phyloP scores from a whole-genome alignment of 2,888 invertebrate genomes.

The Cephus runcator region DNA sequence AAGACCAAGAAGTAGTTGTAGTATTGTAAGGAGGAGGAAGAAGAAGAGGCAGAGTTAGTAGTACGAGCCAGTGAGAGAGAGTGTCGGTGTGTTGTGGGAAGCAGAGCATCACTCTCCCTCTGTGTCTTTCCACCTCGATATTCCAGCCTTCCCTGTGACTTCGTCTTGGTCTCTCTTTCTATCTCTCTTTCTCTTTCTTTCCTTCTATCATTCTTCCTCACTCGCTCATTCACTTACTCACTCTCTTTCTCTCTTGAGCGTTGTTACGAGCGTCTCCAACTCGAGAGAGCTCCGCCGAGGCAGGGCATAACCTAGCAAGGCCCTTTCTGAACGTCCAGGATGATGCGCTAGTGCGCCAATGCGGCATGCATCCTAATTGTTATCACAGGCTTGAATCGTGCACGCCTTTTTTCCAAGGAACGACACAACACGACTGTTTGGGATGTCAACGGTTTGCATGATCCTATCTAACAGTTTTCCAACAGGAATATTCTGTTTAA shows the following conservation, averaged over 20 bases:
- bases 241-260: constrained; percentile 1
- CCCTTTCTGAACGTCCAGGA: background rate
- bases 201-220: background rate
- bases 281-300: background rate
- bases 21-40: constrained; percentile 11
- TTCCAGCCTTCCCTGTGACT: no score
- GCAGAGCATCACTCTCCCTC: no score
- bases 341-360: background rate
- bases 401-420: background rate
- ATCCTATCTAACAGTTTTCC: background rate
- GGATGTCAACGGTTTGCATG: background rate
- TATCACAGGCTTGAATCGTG: background rate
- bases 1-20: constrained; percentile 10
- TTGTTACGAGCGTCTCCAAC: background rate
- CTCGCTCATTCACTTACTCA: background rate
- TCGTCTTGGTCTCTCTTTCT: constrained; percentile 14
- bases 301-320: constrained; percentile 1
- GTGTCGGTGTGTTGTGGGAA: constrained; percentile 17
- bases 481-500: background rate
- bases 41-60: constrained; percentile 5
- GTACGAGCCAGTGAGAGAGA: constrained; percentile 11
- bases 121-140: no score
- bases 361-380: background rate
- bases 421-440: background rate
- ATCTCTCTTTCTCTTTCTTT: constrained; percentile 10